Base-by-base conservation (phyloP, 2,797 vertebrate genomes). In the Coilia nasus region DNA sequence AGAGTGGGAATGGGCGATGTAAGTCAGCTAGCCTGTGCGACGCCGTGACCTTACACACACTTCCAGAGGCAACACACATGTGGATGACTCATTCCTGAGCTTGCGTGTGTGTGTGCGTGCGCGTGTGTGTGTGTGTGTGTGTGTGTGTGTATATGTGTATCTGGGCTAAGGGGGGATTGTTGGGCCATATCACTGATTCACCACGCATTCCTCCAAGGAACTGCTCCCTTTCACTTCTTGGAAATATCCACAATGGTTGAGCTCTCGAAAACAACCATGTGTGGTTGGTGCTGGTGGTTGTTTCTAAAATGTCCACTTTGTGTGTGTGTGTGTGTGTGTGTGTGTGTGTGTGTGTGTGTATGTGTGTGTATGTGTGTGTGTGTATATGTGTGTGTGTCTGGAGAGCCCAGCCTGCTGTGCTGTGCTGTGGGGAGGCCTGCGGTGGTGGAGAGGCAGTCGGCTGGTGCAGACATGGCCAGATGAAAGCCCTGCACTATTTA, bases 401-500 rank as follows among this genome's bases (percentile, higher is more conserved):
- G 12, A 15, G 25, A 9, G 71, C 19, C 71, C 35, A 44, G 19
- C 0, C 71, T 78, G 31, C 35, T 17, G 6, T 78, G 31, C 28
- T 17, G 14, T 75, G 35, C 31, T 21, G 17, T 44, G 71, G 71
- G 6, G 35, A 17, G 64, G 64, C 21, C 11, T 28, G 62, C 25
- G 62, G 62, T 35, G 64, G 25, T 17, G 35, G 64, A 71, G 25
- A 6, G 64, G 2, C 35, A 41, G 35, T 41, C 35, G 35, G 35
- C 35, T 44, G 17, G 71, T 35, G 35, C 15, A 44, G 35, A 44
- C 35, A n/a, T 21, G 71, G 31, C 71, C 35, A 78, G 71, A 83
- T 87, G 87, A 78, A 78, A 78, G 19, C 17, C 19, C 35, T 78
- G 31, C 0, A 83, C 93, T 93, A 92, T 93, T 92, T 91, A 93